Evolutionary conservation across 2,113 vertebrate genomes (phyloP).

Genomic region (Hylia prasina): DNA sequence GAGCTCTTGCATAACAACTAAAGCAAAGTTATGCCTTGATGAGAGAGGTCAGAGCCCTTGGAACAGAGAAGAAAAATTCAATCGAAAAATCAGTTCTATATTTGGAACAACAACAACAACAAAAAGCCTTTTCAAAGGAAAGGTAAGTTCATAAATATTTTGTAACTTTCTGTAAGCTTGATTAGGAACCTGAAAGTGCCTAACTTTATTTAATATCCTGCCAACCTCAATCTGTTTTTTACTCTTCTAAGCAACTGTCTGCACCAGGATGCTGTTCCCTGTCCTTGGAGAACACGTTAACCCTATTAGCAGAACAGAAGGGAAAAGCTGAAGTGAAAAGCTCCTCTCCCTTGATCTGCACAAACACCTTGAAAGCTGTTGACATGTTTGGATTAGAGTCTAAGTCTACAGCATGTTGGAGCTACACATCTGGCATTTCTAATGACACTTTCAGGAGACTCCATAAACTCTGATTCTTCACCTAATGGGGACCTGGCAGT

Average conservation of each 20-base stretch:
- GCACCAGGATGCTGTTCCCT: background rate
- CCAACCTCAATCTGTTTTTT: background rate
- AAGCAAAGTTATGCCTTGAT: background rate
- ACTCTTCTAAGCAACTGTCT: background rate
- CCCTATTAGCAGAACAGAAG: background rate
- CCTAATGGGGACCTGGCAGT: background rate
- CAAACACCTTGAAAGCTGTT: background rate
- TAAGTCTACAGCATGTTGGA: background rate
- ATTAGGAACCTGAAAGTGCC: background rate
- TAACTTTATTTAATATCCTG: slow-evolving; percentile 29
- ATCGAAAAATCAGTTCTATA: background rate
- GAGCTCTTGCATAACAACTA: background rate
- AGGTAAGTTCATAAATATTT: slow-evolving; percentile 8
- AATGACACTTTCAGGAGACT: background rate
- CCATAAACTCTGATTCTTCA: background rate
- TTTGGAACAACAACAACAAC: background rate
- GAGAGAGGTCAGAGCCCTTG: background rate
- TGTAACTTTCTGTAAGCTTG: background rate
- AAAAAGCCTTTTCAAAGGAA: background rate
- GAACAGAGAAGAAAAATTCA: background rate
- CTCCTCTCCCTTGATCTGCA: background rate
- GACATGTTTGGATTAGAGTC: background rate
- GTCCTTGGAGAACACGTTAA: background rate
- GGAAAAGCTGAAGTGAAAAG: background rate
- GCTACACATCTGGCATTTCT: background rate